phyloP scores from a whole-genome alignment of 2,113 vertebrate genomes.

The Hucho hucho region DNA sequence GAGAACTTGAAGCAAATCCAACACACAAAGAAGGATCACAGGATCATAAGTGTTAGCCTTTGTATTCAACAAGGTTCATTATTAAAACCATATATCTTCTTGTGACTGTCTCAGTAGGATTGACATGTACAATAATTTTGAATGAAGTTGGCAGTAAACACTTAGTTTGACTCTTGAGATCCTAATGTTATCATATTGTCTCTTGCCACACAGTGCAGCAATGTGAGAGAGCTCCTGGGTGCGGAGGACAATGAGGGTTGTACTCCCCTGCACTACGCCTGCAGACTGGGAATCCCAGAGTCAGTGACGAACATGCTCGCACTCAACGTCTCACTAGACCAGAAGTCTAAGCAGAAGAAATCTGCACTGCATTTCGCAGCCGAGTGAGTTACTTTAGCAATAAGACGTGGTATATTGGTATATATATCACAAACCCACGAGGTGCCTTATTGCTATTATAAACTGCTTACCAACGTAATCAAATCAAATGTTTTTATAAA shows the following conservation, averaged over 20 bases:
- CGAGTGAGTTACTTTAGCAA: constrained; percentile 66
- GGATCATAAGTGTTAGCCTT: neutral
- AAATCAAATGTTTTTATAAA: too few species aligned
- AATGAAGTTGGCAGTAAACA: neutral
- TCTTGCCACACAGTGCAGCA: constrained; percentile 66
- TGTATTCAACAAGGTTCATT: neutral
- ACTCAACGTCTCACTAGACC: constrained; percentile 80
- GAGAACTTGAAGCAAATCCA: neutral
- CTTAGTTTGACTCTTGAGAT: neutral
- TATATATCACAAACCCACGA: too few species aligned
- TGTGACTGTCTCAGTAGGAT: neutral
- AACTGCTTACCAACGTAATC: too few species aligned
- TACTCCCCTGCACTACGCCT: constrained; percentile 86
- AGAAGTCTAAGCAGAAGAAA: constrained; percentile 85
- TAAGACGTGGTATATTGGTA: too few species aligned
- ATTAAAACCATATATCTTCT: neutral
- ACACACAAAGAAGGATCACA: neutral
- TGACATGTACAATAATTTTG: neutral
- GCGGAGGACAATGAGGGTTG: constrained; percentile 85
- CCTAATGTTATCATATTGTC: neutral
- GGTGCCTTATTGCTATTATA: too few species aligned
- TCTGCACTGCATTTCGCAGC: constrained; percentile 87
- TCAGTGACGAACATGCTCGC: constrained; percentile 83
- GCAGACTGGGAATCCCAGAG: constrained; percentile 79
- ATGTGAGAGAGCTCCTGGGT: constrained; percentile 77